These are phyloP conservation scores for Aphelocoma californica DNA, from an alignment of 2,797 vertebrate genomes.

Conservation along the genomic window DNA sequence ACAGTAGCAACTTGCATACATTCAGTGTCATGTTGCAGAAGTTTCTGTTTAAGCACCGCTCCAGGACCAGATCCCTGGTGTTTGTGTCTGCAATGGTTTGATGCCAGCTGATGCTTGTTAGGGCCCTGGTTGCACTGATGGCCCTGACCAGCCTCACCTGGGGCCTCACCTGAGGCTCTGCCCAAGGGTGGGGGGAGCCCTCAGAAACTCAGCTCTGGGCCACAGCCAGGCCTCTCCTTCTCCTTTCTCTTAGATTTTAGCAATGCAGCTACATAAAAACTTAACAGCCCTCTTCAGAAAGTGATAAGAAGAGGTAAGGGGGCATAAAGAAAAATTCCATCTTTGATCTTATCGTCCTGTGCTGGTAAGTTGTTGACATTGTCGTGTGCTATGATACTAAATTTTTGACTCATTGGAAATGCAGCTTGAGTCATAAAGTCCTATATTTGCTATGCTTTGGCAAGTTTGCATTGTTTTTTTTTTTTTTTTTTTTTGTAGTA, in stretches of 20 bases:
- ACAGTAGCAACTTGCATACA: rapidly evolving
- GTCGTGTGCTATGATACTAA: not conserved
- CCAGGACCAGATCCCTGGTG: not conserved
- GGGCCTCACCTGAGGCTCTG: not conserved
- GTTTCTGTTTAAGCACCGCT: not conserved
- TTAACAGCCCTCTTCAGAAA: not conserved
- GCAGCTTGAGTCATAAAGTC: not conserved
- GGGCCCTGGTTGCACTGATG: too few species aligned
- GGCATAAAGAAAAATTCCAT: not conserved
- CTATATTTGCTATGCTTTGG: not conserved
- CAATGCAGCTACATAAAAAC: not conserved
- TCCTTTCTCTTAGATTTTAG: not conserved
- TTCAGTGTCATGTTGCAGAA: rapidly evolving
- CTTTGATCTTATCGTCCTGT: not conserved
- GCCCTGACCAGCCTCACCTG: not conserved
- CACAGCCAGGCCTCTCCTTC: rapidly evolving
- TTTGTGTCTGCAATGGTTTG: not conserved
- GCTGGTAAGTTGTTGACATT: not conserved
- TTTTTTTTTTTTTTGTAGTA: not conserved
- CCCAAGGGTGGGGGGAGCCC: rapidly evolving
- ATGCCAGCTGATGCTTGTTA: rapidly evolving
- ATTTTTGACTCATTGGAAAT: not conserved
- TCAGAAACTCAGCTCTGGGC: not conserved
- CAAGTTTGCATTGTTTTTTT: too few species aligned
- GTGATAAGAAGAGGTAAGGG: not conserved